Percentiles rank a stretch among this genome's conserved stretches.
Conservation (phyloP, 2,797 vertebrate genomes). For the Urophycis tenuis region DNA sequence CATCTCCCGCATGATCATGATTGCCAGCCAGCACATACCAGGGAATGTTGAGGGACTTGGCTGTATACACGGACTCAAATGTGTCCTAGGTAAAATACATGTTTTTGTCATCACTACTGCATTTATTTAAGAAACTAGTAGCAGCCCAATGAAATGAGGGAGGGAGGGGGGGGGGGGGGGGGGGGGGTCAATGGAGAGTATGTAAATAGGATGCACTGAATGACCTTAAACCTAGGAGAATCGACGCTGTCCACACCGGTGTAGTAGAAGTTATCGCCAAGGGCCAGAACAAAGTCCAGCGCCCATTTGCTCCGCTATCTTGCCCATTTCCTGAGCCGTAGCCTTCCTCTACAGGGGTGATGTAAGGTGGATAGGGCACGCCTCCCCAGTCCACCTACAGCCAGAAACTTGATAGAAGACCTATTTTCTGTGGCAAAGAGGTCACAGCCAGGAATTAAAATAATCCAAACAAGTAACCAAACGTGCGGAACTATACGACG, state of each 20-base stretch:
- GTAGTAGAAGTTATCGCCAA: constrained; percentile 94
- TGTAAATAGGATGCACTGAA: constrained; percentile 6
- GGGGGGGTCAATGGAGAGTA: no score
- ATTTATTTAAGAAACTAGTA: background rate
- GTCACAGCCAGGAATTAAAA: no score
- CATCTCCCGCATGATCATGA: constrained; percentile 86
- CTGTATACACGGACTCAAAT: constrained; percentile 80
- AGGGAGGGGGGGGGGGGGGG: no score
- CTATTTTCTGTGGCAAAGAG: constrained; percentile 57
- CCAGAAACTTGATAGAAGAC: constrained; percentile 80
- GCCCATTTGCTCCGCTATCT: constrained; percentile 67
- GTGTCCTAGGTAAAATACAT: constrained; percentile 70
- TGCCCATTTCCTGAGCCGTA: constrained; percentile 79
- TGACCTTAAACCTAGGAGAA: constrained; percentile 85
- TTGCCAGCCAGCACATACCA: constrained; percentile 92
- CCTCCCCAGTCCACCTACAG: constrained; percentile 92
- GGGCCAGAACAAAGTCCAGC: constrained; percentile 83
- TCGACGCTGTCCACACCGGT: constrained; percentile 74
- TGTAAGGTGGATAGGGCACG: constrained; percentile 76
- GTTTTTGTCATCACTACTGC: background rate
- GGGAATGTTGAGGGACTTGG: constrained; percentile 74
- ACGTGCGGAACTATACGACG: background rate
- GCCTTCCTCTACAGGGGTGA: constrained; percentile 78
- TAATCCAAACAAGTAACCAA: background rate
- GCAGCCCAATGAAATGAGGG: background rate